Base-by-base conservation (phyloP, 2,113 vertebrate genomes). In the Lagenorhynchus albirostris region DNA sequence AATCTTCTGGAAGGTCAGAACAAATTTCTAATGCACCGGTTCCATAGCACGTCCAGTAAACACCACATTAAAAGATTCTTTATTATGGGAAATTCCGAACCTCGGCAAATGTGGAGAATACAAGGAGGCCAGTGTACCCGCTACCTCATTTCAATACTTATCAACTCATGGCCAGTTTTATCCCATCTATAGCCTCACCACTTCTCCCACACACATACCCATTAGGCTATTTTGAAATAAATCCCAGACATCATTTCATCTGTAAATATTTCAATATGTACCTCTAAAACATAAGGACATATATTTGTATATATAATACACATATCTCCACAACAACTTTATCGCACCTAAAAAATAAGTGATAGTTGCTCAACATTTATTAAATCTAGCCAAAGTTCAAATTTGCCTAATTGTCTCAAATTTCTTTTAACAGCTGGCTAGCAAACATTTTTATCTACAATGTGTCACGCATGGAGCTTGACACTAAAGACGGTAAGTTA, bases 61-160 rank as follows among this genome's bases (percentile, higher is more conserved):
- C 23, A 89, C 36, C 63, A 91, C 50, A 53, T 76, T 68, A 68
- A 53, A 94, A 88, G 17, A 88, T 21, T 83, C 41, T 70, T 74
- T 55, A 67, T 65, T 60, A 80, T 77, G 60, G 15, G 94, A 88
- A 97, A 74, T 88, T 96, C 88, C 91, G 12, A 88, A 91, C 8
- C 58, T 17, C 53, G 7, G 58, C 71, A 91, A 97, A 80, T 70
- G 44, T 1, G 79, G 80, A 86, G 20, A 79, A 60, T 6, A 87
- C 44, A 41, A 76, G 70, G 50, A 91, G 63, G 23, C 29, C 44
- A 62, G 29, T 15, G n/a, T 47, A 81, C 25, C 65, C 10, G 84
- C 36, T 31, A 60, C 26, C 55, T 79, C 58, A 58, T 47, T 94
- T 76, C 62, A 92, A 36, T 23, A 76, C 20, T 89, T 63, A 67